Percentiles rank a stretch among this genome's conserved stretches.
These are phyloP conservation scores for Porites rus DNA, from an alignment of 92 coral and sea anemone genomes.

Conservation along the genomic window DNA sequence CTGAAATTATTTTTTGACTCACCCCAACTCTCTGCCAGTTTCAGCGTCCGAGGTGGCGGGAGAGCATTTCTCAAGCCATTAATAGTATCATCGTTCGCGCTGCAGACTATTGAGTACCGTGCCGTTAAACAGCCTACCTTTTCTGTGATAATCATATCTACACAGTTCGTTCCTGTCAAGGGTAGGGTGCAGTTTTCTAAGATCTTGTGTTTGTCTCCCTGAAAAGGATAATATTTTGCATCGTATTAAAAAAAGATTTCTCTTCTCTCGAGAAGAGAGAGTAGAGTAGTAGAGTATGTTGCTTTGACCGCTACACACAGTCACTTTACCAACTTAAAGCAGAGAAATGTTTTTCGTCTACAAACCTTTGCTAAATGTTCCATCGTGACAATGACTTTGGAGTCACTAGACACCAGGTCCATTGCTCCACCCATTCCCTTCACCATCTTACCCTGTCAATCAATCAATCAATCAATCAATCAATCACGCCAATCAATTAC, in stretches of 20 bases:
- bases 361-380: conserved; percentile 94
- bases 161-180: conserved; percentile 91
- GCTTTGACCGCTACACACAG: too few species aligned
- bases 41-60: too few species aligned
- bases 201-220: conserved; percentile 96
- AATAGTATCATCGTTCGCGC: too few species aligned
- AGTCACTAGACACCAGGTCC: conserved; percentile 92
- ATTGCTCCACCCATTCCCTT: conserved; percentile 99
- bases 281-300: too few species aligned
- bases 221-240: not conserved
- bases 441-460: conserved; percentile 95
- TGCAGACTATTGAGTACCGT: not conserved
- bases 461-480: conserved; percentile 8
- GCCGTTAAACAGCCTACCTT: conserved; percentile 63
- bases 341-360: not conserved
- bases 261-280: too few species aligned
- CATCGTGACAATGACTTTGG: conserved; percentile 95
- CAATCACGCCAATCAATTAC: not conserved
- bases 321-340: not conserved
- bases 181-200: conserved; percentile 93
- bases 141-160: conserved; percentile 93
- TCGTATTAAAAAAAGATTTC: too few species aligned
- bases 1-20: too few species aligned
- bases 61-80: too few species aligned
- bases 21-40: too few species aligned